These are phyloP conservation scores for Patella ulyssiponensis DNA, from an alignment of 2,888 invertebrate genomes.

Conservation along the genomic window DNA sequence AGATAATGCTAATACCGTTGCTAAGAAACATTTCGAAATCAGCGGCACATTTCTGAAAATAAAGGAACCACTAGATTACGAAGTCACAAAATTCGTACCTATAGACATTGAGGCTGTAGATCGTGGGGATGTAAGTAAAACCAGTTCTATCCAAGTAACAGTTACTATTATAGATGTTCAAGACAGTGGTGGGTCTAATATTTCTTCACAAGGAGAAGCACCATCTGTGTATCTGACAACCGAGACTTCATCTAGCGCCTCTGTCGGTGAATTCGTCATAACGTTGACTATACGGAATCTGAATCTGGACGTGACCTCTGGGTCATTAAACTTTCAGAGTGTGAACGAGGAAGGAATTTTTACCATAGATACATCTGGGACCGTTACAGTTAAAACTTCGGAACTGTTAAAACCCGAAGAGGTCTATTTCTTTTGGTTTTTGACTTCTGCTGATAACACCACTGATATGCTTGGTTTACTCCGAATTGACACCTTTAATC, in stretches of 20 bases:
- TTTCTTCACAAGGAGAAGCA: neutral
- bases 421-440: conserved; percentile 32
- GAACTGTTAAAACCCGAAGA: conserved; percentile 26
- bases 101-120: conserved; percentile 42
- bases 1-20: conserved; percentile 25
- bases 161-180: conserved; percentile 44
- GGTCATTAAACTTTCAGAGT: neutral
- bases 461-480: conserved; percentile 35
- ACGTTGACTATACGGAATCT: conserved; percentile 33
- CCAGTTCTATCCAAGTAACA: conserved; percentile 33
- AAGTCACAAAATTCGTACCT: conserved; percentile 27
- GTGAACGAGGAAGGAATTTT: conserved; percentile 30
- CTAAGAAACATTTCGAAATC: conserved; percentile 34
- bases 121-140: conserved; percentile 33
- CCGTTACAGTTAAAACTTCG: conserved; percentile 35
- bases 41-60: conserved; percentile 36
- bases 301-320: neutral
- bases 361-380: conserved; percentile 40
- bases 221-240: conserved; percentile 36
- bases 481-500: conserved; percentile 41
- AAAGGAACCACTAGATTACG: conserved; percentile 38
- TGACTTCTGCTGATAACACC: neutral
- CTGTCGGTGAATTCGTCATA: conserved; percentile 32
- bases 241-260: conserved; percentile 40
- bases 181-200: conserved; percentile 31